Evolutionary conservation across 2,888 invertebrate genomes (phyloP).

Genomic region (Meliscaeva auricollis): DNA sequence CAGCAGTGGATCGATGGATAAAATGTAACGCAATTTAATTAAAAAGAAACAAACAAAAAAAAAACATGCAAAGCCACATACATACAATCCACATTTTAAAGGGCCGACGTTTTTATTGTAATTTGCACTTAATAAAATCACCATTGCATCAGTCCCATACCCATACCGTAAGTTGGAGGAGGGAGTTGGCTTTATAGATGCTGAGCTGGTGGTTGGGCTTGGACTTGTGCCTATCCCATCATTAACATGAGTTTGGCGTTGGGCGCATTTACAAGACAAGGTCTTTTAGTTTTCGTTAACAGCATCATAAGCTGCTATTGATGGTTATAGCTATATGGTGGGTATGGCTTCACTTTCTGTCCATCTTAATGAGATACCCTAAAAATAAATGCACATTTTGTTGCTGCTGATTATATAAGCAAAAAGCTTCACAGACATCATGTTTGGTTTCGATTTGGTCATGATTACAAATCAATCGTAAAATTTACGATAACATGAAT

Average conservation of each 20-base stretch:
- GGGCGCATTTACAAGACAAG: constrained; percentile 59
- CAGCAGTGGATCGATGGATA: constrained; percentile 30
- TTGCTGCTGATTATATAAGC: constrained; percentile 45
- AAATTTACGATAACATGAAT: constrained; percentile 43
- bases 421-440: constrained; percentile 35
- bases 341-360: constrained; percentile 37
- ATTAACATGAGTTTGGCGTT: constrained; percentile 45
- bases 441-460: constrained; percentile 55
- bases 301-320: constrained; percentile 25
- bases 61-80: constrained; percentile 30
- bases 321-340: not conserved
- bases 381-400: constrained; percentile 51
- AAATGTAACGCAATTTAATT: constrained; percentile 67
- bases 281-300: constrained; percentile 32
- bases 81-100: constrained; percentile 32
- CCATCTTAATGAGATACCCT: constrained; percentile 63
- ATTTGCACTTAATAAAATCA: constrained; percentile 72
- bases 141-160: constrained; percentile 51
- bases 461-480: constrained; percentile 69
- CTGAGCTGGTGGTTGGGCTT: not conserved
- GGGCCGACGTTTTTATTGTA: constrained; percentile 66
- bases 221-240: constrained; percentile 45
- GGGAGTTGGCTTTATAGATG: constrained; percentile 11
- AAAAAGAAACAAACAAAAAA: not conserved
- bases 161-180: not conserved